A percentile compares a stretch with the other conserved stretches of the same genome.
Evolutionary conservation across 2,888 invertebrate species (phyloP).

Genomic region (Rhamnusium bicolor): DNA sequence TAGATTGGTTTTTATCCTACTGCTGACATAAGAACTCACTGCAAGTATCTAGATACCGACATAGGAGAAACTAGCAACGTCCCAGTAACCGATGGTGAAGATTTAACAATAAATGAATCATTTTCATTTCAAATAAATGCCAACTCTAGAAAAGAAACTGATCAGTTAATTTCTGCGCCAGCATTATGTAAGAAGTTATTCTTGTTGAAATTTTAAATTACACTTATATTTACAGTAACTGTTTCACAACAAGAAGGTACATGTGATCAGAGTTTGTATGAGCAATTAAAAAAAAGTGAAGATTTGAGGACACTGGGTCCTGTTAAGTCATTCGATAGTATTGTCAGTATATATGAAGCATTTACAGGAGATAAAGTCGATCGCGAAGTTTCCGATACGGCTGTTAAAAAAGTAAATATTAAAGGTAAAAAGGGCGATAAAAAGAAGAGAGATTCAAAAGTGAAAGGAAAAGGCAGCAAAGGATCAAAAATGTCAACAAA

Average conservation of each 20-base stretch:
- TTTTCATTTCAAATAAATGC: not conserved
- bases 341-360: constrained; percentile 60
- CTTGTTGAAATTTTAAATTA: no score
- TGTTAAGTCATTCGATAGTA: constrained; percentile 53
- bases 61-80: not conserved
- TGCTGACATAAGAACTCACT: constrained; percentile 2
- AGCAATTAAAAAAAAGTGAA: constrained; percentile 50
- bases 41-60: not conserved
- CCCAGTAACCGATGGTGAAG: not conserved
- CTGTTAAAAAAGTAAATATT: constrained; percentile 19
- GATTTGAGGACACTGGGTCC: constrained; percentile 17
- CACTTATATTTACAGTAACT: constrained; percentile 42
- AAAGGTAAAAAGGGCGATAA: constrained; percentile 29
- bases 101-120: constrained; percentile 37
- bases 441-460: constrained; percentile 44
- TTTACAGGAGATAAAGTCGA: constrained; percentile 54
- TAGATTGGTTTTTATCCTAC: not conserved
- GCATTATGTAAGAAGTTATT: not conserved
- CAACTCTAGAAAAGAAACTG: not conserved
- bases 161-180: not conserved
- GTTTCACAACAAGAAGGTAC: constrained; percentile 57
- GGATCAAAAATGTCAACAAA: constrained; percentile 33
- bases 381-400: constrained; percentile 18
- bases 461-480: constrained; percentile 3
- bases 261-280: constrained; percentile 52